Evolutionary conservation across 2,888 invertebrate species (phyloP).

Genomic region (Eupithecia tripunctaria): DNA sequence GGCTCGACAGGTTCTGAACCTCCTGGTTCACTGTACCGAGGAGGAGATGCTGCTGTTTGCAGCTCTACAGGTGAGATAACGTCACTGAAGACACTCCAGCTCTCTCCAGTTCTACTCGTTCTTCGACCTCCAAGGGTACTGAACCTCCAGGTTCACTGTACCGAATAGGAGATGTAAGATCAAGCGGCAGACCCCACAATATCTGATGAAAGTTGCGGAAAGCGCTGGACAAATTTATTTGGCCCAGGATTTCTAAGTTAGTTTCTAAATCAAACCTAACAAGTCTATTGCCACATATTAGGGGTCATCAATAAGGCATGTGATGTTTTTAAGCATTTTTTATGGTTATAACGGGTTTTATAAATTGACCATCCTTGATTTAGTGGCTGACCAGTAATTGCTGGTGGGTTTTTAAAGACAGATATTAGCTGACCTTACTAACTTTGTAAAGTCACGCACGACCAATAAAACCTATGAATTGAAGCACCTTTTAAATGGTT

Average conservation of each 20-base stretch:
- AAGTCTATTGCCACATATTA: too few species aligned
- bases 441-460: neutral
- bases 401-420: neutral
- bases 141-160: conserved; percentile 98
- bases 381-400: neutral
- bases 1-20: conserved; percentile 98
- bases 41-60: conserved; percentile 99
- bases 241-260: too few species aligned
- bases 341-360: too few species aligned
- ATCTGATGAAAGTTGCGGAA: neutral
- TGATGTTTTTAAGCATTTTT: too few species aligned
- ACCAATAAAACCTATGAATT: neutral
- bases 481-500: neutral
- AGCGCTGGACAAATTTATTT: too few species aligned
- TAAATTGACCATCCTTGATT: neutral
- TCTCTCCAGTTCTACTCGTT: conserved; percentile 98
- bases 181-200: neutral
- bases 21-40: conserved; percentile 99
- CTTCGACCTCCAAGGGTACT: conserved; percentile 96
- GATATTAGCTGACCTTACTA: neutral
- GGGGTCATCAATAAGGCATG: too few species aligned
- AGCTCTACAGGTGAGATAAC: conserved; percentile 91
- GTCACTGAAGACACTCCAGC: conserved; percentile 45
- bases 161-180: conserved; percentile 95
- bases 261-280: too few species aligned